Evolutionary conservation across 1,140 invertebrate species (phyloP).

Genomic region (Drosophila parabipectinata): DNA sequence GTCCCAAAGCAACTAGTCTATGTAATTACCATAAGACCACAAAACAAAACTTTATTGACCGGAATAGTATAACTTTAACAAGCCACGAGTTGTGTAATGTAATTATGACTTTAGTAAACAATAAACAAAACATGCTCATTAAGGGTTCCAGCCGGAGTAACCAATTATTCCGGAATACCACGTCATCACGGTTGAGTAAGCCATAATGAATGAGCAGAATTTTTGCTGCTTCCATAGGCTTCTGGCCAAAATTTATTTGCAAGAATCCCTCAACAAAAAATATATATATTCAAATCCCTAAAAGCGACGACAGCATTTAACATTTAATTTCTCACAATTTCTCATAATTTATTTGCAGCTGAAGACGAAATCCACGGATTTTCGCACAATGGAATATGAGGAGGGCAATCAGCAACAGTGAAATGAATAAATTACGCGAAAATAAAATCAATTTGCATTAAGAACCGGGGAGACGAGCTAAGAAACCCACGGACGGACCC

Average conservation of each 20-base stretch:
- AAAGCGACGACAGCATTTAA: conserved; percentile 7
- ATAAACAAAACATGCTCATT: conserved; percentile 15
- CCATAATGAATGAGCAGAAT: conserved; percentile 12
- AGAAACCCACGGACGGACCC: conserved; percentile 2
- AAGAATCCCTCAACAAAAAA: background rate
- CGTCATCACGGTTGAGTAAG: conserved; percentile 23
- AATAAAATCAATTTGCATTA: conserved; percentile 64
- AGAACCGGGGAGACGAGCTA: conserved; percentile 34
- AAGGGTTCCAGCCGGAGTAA: background rate
- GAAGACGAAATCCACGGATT: conserved; percentile 21
- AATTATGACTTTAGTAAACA: conserved; percentile 5
- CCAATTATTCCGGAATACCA: conserved; percentile 1
- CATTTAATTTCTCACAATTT: conserved; percentile 17
- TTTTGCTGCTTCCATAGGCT: background rate
- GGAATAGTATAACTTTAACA: background rate
- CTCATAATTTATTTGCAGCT: conserved; percentile 36
- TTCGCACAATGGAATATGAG: conserved; percentile 43
- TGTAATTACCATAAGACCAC: background rate
- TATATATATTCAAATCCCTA: background rate
- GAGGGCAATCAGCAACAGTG: conserved; percentile 42
- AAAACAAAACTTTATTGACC: background rate
- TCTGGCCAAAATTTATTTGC: background rate
- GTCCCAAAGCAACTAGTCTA: background rate
- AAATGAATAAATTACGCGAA: conserved; percentile 61
- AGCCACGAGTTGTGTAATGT: background rate